phyloP scores from a whole-genome alignment of 2,888 invertebrate species.

The Peribatodes rhomboidaria region DNA sequence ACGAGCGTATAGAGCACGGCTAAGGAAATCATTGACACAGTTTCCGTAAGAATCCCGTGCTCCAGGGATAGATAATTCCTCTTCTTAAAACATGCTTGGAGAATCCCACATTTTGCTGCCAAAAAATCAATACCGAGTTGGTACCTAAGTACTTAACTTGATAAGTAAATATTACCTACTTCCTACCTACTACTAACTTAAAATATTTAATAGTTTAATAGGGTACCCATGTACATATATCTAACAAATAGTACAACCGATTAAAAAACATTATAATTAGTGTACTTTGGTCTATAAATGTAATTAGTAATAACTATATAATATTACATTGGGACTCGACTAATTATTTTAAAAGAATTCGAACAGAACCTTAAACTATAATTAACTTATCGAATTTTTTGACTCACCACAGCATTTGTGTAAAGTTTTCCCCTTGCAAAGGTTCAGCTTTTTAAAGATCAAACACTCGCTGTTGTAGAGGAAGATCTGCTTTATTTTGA shows the following conservation, averaged over 20 bases:
- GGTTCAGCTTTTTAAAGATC: constrained; percentile 58
- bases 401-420: constrained; percentile 78
- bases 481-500: constrained; percentile 72
- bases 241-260: background rate
- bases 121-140: constrained; percentile 3
- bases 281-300: too few relatives aligned
- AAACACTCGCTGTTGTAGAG: constrained; percentile 75
- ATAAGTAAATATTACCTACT: too few relatives aligned
- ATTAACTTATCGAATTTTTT: too few relatives aligned
- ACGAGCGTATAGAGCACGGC: constrained; percentile 57
- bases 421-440: constrained; percentile 63
- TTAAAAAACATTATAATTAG: too few relatives aligned
- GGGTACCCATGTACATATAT: background rate
- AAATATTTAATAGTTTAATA: too few relatives aligned
- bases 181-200: too few relatives aligned
- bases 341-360: too few relatives aligned
- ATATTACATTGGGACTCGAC: too few relatives aligned
- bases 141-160: too few relatives aligned
- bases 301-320: too few relatives aligned
- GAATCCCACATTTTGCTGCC: constrained; percentile 75
- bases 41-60: constrained; percentile 63
- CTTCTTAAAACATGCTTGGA: constrained; percentile 69
- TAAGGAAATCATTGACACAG: constrained; percentile 59
- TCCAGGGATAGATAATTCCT: constrained; percentile 56
- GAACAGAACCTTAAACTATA: too few relatives aligned